A percentile compares a stretch with the other conserved stretches of the same genome.
phyloP scores from a whole-genome alignment of 2,888 invertebrate species.

The Drosophila mettleri region DNA sequence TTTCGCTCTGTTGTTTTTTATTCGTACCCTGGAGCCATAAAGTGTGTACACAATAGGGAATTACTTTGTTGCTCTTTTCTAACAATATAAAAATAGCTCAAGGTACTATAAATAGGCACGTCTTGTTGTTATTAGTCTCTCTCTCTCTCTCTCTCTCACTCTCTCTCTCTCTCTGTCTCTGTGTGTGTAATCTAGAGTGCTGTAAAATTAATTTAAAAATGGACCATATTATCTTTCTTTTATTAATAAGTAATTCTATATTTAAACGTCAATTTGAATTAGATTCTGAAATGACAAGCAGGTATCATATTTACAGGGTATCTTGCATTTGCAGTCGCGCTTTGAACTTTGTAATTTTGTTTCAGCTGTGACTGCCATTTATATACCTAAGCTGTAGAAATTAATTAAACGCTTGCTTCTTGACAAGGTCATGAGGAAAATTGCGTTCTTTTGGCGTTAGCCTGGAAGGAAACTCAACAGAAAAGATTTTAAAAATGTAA shows the following conservation, averaged over 20 bases:
- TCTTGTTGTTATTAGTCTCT: too few species aligned
- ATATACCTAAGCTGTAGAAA: conserved; percentile 51
- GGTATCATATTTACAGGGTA: background rate
- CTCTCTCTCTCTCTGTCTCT: too few species aligned
- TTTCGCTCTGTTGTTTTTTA: conserved; percentile 17
- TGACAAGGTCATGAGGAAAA: conserved; percentile 56
- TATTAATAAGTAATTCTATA: background rate
- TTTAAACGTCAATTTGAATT: background rate
- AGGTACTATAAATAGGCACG: background rate
- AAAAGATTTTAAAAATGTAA: conserved; percentile 10
- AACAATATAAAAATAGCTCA: background rate
- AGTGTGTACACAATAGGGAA: conserved; percentile 1
- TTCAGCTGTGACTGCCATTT: conserved; percentile 47
- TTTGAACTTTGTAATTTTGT: background rate
- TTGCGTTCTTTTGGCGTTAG: conserved; percentile 24
- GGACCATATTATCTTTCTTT: background rate
- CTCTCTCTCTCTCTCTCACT: too few species aligned
- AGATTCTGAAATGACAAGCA: background rate
- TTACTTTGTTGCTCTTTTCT: background rate
- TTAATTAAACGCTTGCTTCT: conserved; percentile 63
- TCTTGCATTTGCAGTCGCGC: too few species aligned
- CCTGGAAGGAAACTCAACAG: conserved; percentile 31
- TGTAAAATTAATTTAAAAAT: background rate
- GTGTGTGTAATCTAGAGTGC: background rate
- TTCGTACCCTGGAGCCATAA: conserved; percentile 3